Evolutionary conservation across 2,113 vertebrate genomes (phyloP).

Genomic region (Eptatretus burgeri): DNA sequence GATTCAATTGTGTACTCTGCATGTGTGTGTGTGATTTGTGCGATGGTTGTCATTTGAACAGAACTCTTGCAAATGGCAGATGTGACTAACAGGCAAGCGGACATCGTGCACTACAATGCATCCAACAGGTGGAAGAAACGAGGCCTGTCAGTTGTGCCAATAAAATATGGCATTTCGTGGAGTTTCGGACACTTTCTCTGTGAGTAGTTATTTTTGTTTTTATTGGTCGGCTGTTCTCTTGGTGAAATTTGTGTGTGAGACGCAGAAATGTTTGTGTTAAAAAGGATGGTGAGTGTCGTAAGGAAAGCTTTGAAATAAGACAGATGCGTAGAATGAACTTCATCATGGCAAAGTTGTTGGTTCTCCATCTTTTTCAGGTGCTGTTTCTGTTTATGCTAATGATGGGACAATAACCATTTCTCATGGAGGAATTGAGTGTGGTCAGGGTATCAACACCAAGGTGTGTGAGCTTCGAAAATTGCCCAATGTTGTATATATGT

Average conservation of each 20-base stretch:
- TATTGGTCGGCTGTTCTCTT: too few species aligned
- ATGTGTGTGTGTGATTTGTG: too few species aligned
- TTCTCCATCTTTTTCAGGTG: not conserved
- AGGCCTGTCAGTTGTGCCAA: slow-evolving; percentile 3
- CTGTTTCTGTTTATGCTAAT: not conserved
- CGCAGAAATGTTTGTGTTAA: too few species aligned
- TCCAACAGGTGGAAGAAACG: slow-evolving; percentile 6
- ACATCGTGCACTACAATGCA: not conserved
- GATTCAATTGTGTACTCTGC: too few species aligned
- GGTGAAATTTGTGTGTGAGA: too few species aligned
- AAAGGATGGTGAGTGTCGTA: too few species aligned
- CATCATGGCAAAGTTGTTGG: not conserved
- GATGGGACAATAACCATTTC: slow-evolving; percentile 4
- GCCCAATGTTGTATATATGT: too few species aligned
- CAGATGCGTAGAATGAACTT: too few species aligned
- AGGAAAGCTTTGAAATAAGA: too few species aligned
- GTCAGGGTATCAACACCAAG: slow-evolving; percentile 5
- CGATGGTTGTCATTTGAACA: not conserved
- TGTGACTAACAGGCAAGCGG: not conserved
- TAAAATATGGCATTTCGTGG: not conserved
- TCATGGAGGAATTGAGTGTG: slow-evolving; percentile 4
- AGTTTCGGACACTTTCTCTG: not conserved
- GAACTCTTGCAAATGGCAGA: not conserved
- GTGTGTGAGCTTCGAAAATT: not conserved
- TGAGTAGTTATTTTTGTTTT: not conserved